Evolutionary conservation across 2,888 invertebrate species (phyloP).

Genomic region (Coleophora flavipennella): DNA sequence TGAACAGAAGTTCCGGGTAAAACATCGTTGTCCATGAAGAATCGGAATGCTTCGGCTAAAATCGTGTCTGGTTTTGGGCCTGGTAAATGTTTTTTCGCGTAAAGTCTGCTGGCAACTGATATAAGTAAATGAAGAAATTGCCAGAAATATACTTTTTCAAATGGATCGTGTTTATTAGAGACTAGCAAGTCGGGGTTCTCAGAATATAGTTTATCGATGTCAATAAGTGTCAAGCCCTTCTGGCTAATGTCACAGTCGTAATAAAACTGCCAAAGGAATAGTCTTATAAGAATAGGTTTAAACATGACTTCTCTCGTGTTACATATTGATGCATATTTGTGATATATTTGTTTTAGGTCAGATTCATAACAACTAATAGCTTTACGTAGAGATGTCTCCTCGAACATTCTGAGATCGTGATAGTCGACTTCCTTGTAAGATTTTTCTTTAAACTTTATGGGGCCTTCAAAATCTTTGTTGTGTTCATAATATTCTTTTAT

Average conservation of each 20-base stretch:
- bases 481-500: slow-evolving; percentile 41
- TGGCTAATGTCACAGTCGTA: slow-evolving; percentile 67
- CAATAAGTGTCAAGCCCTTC: slow-evolving; percentile 59
- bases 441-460: slow-evolving; percentile 7
- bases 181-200: slow-evolving; percentile 60
- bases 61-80: slow-evolving; percentile 55
- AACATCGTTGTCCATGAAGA: slow-evolving; percentile 63
- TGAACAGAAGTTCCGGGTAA: slow-evolving; percentile 48
- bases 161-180: slow-evolving; percentile 63
- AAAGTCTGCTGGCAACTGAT: slow-evolving; percentile 60
- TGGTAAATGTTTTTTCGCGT: slow-evolving; percentile 43
- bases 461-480: slow-evolving; percentile 26
- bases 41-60: slow-evolving; percentile 62
- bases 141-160: slow-evolving; percentile 75
- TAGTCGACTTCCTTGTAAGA: background rate
- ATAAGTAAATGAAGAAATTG: slow-evolving; percentile 73
- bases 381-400: slow-evolving; percentile 56
- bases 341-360: slow-evolving; percentile 63
- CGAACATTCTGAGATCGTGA: slow-evolving; percentile 40
- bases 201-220: slow-evolving; percentile 64
- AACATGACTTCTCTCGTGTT: slow-evolving; percentile 31
- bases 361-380: slow-evolving; percentile 57
- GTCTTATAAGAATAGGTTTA: slow-evolving; percentile 53
- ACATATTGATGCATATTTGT: slow-evolving; percentile 63
- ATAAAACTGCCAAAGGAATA: slow-evolving; percentile 75